Evolutionary conservation across 2,797 vertebrate genomes (phyloP).

Genomic region (Holocentrus rufus): DNA sequence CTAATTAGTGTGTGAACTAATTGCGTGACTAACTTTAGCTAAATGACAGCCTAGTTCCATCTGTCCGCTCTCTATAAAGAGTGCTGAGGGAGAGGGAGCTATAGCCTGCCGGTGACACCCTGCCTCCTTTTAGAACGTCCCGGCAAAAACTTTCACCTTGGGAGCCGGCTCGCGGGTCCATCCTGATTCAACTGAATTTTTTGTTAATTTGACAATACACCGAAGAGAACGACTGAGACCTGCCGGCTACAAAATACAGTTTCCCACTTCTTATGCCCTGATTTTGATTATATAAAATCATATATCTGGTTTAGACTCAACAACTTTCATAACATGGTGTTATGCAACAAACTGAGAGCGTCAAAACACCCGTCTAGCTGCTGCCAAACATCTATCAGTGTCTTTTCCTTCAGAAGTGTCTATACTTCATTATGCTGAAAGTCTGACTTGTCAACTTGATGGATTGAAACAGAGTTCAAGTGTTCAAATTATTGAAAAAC

Average conservation of each 20-base stretch:
- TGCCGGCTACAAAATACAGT: background rate
- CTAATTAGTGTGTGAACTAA: slow-evolving; percentile 86
- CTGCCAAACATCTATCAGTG: background rate
- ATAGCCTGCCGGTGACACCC: slow-evolving; percentile 52
- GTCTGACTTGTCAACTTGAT: too few relatives aligned
- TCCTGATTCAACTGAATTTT: slow-evolving; percentile 5
- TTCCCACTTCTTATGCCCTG: background rate
- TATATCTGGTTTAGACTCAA: slow-evolving; percentile 3
- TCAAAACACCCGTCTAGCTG: slow-evolving; percentile 1
- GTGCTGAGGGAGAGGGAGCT: slow-evolving; percentile 32
- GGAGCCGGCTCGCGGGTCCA: slow-evolving; percentile 11
- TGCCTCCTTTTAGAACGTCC: slow-evolving; percentile 58
- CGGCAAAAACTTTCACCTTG: slow-evolving; percentile 38
- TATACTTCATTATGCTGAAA: too few relatives aligned
- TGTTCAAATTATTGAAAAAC: too few relatives aligned
- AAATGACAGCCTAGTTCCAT: slow-evolving; percentile 74
- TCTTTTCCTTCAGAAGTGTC: background rate
- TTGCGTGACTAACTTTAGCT: slow-evolving; percentile 84
- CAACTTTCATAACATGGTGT: slow-evolving; percentile 7
- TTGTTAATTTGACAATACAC: slow-evolving; percentile 8
- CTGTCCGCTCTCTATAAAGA: slow-evolving; percentile 66
- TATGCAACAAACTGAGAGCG: slow-evolving; percentile 7
- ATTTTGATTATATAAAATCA: background rate
- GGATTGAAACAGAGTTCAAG: too few relatives aligned
- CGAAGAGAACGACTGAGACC: slow-evolving; percentile 31